phyloP scores from a whole-genome alignment of 2,797 vertebrate genomes.

The Tragelaphus eurycerus region DNA sequence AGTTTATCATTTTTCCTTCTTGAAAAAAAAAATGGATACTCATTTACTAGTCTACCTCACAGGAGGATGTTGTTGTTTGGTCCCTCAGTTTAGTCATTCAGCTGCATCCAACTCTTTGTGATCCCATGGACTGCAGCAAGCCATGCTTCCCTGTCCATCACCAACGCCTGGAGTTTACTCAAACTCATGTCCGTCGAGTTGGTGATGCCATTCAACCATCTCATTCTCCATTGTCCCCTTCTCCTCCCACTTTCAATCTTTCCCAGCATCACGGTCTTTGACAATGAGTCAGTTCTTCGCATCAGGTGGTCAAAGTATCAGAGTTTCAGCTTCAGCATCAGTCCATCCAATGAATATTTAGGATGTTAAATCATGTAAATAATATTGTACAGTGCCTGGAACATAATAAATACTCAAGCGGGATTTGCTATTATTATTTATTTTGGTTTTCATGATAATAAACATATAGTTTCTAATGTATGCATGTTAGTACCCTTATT shows the following conservation, averaged over 20 bases:
- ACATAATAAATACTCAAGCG: neutral
- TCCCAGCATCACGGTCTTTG: neutral
- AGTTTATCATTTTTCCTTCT: neutral
- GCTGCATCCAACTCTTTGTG: neutral
- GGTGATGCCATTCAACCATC: neutral
- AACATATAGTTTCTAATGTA: neutral
- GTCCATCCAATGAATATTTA: neutral
- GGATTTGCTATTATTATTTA: neutral
- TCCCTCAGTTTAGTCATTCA: neutral
- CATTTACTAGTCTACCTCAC: neutral
- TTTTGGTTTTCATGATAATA: neutral
- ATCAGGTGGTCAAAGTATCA: neutral
- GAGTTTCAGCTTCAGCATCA: neutral
- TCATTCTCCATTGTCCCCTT: neutral
- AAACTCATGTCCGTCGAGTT: neutral
- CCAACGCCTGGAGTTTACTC: fast-evolving
- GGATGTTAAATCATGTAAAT: neutral
- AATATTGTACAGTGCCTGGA: neutral
- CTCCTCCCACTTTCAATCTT: neutral
- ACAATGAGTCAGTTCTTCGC: neutral
- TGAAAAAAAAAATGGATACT: neutral
- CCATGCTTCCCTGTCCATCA: neutral
- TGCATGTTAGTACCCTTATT: neutral
- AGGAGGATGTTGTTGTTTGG: neutral
- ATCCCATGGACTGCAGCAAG: neutral